phyloP scores from a whole-genome alignment of 37 sponge, comb jelly and placozoan genomes.

The Lycopodina hypogea region DNA sequence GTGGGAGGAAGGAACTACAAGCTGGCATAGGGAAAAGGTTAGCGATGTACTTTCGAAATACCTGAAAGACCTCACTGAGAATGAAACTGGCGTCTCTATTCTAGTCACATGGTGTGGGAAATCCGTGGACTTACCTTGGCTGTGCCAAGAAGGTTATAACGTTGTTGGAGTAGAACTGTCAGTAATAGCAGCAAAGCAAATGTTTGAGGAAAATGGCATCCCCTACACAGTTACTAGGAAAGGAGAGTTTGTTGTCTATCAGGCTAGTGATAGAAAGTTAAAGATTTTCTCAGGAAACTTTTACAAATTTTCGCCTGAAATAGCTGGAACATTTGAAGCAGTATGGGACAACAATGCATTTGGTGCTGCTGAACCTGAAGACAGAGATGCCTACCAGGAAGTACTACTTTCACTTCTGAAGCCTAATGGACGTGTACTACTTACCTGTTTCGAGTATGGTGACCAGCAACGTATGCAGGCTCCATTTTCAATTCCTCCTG shows the following conservation, averaged over 20 bases:
- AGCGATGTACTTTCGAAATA: conserved; percentile 12
- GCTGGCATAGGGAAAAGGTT: conserved; percentile 40
- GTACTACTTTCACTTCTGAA: conserved; percentile 17
- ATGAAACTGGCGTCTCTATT: background rate
- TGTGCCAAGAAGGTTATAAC: conserved; percentile 37
- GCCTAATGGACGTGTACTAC: conserved; percentile 27
- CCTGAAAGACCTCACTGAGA: background rate
- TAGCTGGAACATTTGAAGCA: conserved; percentile 62
- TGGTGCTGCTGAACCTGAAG: conserved; percentile 36
- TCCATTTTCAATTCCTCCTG: conserved; percentile 37
- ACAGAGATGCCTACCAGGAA: conserved; percentile 33
- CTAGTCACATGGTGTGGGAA: conserved; percentile 73
- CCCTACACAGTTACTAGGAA: background rate
- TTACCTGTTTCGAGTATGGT: conserved; percentile 46
- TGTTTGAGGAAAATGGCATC: conserved; percentile 52
- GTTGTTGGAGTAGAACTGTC: conserved; percentile 64
- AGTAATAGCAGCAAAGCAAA: conserved; percentile 32
- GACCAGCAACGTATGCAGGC: background rate
- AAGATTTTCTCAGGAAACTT: conserved; percentile 44
- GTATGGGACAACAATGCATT: conserved; percentile 63
- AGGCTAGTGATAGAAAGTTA: conserved; percentile 37
- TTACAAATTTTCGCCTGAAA: conserved; percentile 18
- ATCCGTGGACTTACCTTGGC: conserved; percentile 53
- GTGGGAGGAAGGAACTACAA: conserved; percentile 12
- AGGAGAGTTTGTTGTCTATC: conserved; percentile 25